Conservation (phyloP, 2,888 invertebrate genomes). For the Fragum whitleyi region DNA sequence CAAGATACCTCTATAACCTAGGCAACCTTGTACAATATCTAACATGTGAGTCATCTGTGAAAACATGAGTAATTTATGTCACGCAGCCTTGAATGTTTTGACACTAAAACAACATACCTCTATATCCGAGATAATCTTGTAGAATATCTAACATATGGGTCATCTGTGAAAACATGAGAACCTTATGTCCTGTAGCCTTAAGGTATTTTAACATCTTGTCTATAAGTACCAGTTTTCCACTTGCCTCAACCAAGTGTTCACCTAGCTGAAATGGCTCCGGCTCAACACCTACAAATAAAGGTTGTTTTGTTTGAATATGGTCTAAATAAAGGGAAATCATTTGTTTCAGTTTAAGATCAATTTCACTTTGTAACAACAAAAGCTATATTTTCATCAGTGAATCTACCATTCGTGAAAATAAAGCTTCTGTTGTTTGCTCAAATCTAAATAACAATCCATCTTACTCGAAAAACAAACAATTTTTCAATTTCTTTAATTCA, state of each 20-base stretch:
- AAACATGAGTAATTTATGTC: constrained; percentile 85
- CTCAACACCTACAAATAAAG: constrained; percentile 83
- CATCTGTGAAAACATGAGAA: constrained; percentile 86
- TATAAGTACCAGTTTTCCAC: constrained; percentile 84
- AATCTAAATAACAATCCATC: too few species aligned
- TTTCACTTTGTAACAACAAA: too few species aligned
- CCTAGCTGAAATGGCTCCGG: constrained; percentile 86
- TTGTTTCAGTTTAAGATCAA: too few species aligned
- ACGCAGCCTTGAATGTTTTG: constrained; percentile 85
- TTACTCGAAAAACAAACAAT: too few species aligned
- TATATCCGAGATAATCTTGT: constrained; percentile 85
- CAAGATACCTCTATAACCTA: too few species aligned
- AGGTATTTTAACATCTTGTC: constrained; percentile 83
- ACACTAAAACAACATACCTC: too few species aligned
- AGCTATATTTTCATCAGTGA: too few species aligned
- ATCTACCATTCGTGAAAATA: too few species aligned
- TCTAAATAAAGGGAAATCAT: too few species aligned
- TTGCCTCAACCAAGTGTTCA: constrained; percentile 85
- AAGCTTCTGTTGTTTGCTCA: too few species aligned
- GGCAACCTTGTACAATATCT: constrained; percentile 85
- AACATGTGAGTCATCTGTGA: constrained; percentile 86
- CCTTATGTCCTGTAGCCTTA: constrained; percentile 83
- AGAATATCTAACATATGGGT: constrained; percentile 85
- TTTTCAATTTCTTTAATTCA: too few species aligned
- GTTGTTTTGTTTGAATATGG: too few species aligned